phyloP scores from a whole-genome alignment of 2,113 vertebrate genomes.

The Microtus oregoni region DNA sequence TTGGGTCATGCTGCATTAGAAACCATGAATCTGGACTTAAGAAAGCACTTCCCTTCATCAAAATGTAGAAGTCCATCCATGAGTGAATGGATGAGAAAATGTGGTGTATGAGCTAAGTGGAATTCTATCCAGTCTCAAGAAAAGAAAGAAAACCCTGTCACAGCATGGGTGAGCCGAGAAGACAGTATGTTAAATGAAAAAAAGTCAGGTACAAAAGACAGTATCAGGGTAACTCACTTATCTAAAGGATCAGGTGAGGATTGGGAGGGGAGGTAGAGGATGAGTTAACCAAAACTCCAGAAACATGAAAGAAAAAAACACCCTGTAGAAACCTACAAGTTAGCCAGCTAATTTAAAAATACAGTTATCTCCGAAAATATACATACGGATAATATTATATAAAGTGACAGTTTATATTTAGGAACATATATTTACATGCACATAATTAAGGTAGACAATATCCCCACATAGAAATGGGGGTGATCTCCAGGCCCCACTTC shows the following conservation, averaged over 20 bases:
- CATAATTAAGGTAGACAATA: neutral
- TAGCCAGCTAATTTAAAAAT: neutral
- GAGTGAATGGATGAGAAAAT: neutral
- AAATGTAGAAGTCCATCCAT: neutral
- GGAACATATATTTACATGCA: neutral
- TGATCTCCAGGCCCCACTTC: neutral
- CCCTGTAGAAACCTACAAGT: neutral
- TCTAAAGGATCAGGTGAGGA: neutral
- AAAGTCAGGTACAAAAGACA: neutral
- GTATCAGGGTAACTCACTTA: neutral
- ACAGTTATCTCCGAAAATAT: neutral
- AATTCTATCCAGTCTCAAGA: neutral
- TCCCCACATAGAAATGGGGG: neutral
- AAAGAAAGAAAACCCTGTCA: neutral
- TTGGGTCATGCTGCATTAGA: fast-evolving
- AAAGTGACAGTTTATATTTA: neutral
- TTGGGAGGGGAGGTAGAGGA: too few relatives aligned
- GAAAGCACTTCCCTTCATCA: neutral
- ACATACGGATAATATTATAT: neutral
- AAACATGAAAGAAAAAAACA: neutral
- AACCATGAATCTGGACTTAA: neutral
- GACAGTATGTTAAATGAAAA: neutral
- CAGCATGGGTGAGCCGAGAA: neutral
- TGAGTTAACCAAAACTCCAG: neutral
- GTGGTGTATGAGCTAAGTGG: neutral